Percentiles rank a stretch among this genome's conserved stretches.
Conservation (phyloP, 1,140 invertebrate genomes). For the Pentalonia nigronervosa region DNA sequence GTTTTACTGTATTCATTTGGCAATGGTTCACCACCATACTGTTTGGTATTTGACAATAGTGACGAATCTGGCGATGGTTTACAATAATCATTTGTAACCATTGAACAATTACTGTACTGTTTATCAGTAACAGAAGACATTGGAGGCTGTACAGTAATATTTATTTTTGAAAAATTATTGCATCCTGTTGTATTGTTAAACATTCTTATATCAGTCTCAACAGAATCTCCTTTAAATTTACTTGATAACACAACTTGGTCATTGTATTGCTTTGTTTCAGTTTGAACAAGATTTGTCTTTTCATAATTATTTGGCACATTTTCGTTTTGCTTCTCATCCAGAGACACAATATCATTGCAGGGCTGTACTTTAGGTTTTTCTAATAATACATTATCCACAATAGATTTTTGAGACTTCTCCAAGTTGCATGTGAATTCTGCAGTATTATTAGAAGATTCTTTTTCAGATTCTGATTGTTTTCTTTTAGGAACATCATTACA, state of each 20-base stretch:
- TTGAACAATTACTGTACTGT: neutral
- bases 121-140: conserved; percentile 24
- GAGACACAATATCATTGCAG: neutral
- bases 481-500: conserved; percentile 31
- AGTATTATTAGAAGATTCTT: neutral
- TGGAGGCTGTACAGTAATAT: neutral
- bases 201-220: neutral
- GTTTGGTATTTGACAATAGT: conserved; percentile 28
- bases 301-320: conserved; percentile 41
- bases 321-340: neutral
- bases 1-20: conserved; percentile 32
- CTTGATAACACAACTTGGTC: neutral
- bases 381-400: neutral
- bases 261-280: conserved; percentile 25
- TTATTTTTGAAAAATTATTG: conserved; percentile 39
- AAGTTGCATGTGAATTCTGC: neutral
- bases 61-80: neutral
- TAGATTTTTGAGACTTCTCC: neutral
- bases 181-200: neutral
- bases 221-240: conserved; percentile 4
- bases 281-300: neutral
- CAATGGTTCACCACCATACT: neutral
- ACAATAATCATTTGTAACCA: conserved; percentile 32
- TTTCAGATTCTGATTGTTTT: neutral
- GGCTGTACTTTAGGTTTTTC: neutral